Evolutionary conservation across 37 sponge, comb jelly and placozoan species (phyloP), one percentile per base, ranked within the genome.

Genomic region (Mnemiopsis leidyi): DNA sequence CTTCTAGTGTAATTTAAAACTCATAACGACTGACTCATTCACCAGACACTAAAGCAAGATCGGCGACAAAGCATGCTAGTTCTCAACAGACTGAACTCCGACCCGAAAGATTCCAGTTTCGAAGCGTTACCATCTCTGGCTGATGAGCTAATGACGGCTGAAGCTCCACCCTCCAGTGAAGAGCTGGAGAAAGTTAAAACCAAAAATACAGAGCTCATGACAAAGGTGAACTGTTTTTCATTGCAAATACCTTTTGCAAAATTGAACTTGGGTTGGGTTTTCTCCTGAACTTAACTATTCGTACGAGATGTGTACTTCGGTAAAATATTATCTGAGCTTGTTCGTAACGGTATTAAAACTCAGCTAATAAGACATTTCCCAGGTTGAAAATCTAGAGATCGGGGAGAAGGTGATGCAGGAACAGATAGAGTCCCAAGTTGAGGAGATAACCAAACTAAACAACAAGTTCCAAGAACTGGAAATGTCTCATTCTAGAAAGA

Each of bases 391-490:
- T 25, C 36, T 33, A 16, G 48, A 85, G 61, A 85, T 85, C 2
- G 90, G 61, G 16, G 90, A 85, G 90, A 85, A 39, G 26, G 61
- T 85, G 28, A 40, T 85, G 90, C 90, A 85, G 48, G 90, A 85
- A 39, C 32, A 26, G 61, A 35, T 85, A 3, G 35, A 85, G 24
- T 85, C 90, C 29, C 90, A 85, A 26, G 90, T 85, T 40, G 90
- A 38, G 48, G 90, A 85, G 30, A 36, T 85, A 0, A 85, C 90
- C 25, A 38, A 40, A 40, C 90, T 36, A 29, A 36, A 13, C 38
- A 85, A 40, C 36, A 33, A 85, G 16, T 26, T 39, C n/a, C 33
- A 85, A 28, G 90, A 85, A 37, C 38, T 85, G 24, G 36, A 85
- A 61, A 36, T 85, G 61, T n/a, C 21, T 28, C 30, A 36, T 28